Evolutionary conservation across 2,113 vertebrate genomes (phyloP), one percentile per base, ranked within the genome.

Genomic region (Xerus inauris): DNA sequence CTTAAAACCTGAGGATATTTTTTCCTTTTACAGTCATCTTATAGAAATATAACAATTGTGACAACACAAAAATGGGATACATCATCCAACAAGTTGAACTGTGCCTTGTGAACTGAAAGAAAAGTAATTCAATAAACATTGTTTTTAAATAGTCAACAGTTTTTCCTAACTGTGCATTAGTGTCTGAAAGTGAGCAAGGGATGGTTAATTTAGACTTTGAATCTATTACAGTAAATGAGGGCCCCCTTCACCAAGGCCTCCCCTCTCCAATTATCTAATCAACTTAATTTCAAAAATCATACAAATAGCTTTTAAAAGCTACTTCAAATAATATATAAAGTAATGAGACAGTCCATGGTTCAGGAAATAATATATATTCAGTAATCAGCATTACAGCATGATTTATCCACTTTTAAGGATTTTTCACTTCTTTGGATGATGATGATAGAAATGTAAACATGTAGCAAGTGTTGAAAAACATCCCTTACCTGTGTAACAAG

Each of bases 401-500:
- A 72, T 65, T 82, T 45, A 51, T 88, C 72, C 13, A n/a, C 28
- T 54, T 76, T 16, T 22, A 89, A 96, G 42, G 49, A 89, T 57
- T 80, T 90, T 28, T n/a, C 89, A 45, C 0, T 42, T 81, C 42
- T 71, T 54, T 9, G 40, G 5, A 62, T 26, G 69, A 11, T 82
- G 8, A 45, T 8, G 19, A 80, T 26, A 45, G n/a, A 91, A 75
- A 47, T 5, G 73, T 4, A 51, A 0, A 49, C 32, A 59, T 14
- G 13, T 26, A 47, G 69, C 3, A 16, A 47, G 30, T 19, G 62
- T 47, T 81, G 54, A 28, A 94, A 94, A 76, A 6, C 79, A 91
- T 40, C 71, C 86, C 97, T 98, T 99, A 99, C 99, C 99, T 99
- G 99, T 83, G 99, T 99, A 89, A 99, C 99, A 8, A 99, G 98